Base-by-base conservation (phyloP, 1,140 invertebrate genomes). In the Bombus vancouverensis region DNA sequence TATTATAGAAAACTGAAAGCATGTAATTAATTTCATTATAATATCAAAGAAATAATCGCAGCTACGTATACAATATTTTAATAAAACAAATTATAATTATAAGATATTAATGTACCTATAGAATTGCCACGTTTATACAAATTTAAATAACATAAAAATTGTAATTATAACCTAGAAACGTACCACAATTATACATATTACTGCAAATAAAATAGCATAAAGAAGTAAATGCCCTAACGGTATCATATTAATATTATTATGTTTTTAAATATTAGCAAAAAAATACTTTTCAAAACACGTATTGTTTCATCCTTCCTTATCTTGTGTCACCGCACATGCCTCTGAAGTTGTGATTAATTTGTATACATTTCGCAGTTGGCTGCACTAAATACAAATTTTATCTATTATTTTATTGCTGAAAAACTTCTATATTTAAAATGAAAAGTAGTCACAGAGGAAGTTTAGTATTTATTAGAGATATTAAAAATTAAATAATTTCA, bases 1-100 rank as follows among this genome's bases (percentile, higher is more conserved):
- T 77, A 96, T 87, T 70, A 96, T 83, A 86, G 96, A 96, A 71
- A 97, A 89, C 97, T 97, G 87, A 83, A 96, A 95, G 62, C 85
- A 72, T 25, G n/a, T 62, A 87, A 81, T 72, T 42, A 25, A 72
- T 28, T 71, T 42, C 25, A 44, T 75, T 25, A 77, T 3, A 39
- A n/a, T 28, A n/a, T 15, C 32, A n/a, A n/a, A 28, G 62, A 32
- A 57, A 13, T 37, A 32, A 18, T 12, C 5, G 37, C 0, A 34
- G 39, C 39, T 53, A 22, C 18, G 22, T 37, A 34, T 22, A 65
- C 15, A 6, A 39, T 66, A 74, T 13, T 12, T 72, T 47, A 15
- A 39, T 22, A 32, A 15, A 47, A 57, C 1, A 57, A 4, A 3
- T n/a, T 71, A 57, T 34, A n/a, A 22, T 68, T 13, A 37, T n/a